Evolutionary conservation across 2,113 vertebrate genomes (phyloP).

Genomic region (Aleadryas rufinucha): DNA sequence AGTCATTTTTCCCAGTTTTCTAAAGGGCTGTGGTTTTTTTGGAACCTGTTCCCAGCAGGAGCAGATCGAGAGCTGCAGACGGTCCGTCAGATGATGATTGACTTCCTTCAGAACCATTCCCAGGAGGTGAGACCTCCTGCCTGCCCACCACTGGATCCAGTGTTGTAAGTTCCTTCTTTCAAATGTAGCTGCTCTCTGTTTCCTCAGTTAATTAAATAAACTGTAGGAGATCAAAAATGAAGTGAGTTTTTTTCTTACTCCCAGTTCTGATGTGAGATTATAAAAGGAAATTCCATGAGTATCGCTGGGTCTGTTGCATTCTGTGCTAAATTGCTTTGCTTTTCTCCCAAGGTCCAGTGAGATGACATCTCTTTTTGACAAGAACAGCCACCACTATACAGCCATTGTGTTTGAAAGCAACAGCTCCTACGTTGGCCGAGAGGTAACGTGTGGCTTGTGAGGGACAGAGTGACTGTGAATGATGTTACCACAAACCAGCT

Average conservation of each 20-base stretch:
- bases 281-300: not conserved
- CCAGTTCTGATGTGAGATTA: not conserved
- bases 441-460: constrained; percentile 59
- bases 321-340: not conserved
- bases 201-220: not conserved
- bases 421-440: constrained; percentile 80
- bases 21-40: not conserved
- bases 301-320: not conserved
- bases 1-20: not conserved
- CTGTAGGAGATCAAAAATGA: not conserved
- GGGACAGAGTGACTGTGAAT: not conserved
- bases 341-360: constrained; percentile 66
- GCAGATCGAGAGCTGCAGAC: constrained; percentile 82
- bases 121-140: constrained; percentile 69
- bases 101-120: constrained; percentile 91
- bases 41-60: constrained; percentile 62
- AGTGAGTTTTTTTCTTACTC: not conserved
- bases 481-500: not conserved
- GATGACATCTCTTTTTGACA: constrained; percentile 64
- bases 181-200: not conserved
- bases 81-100: constrained; percentile 84
- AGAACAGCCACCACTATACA: constrained; percentile 63
- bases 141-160: constrained; percentile 78
- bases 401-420: constrained; percentile 78
- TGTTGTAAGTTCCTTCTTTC: constrained; percentile 66